Evolutionary conservation across 2,797 vertebrate genomes (phyloP), one percentile per base, ranked within the genome.

Genomic region (Halcyon leucocephala): DNA sequence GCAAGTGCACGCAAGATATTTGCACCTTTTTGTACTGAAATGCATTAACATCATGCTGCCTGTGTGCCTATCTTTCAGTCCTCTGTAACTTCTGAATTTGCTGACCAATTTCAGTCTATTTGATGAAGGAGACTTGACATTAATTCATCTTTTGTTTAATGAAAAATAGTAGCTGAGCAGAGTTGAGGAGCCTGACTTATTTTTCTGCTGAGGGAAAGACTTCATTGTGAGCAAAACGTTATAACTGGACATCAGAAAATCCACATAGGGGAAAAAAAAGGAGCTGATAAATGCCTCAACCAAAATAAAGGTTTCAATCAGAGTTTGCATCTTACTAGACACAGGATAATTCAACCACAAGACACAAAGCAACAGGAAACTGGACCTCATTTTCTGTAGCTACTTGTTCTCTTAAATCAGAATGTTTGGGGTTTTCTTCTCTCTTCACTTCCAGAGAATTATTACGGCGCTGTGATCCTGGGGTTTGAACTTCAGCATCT

Each of bases 341-440:
- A 74, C 8, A 48, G 54, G 62, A 74, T 81, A 88, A 67, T 83
- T 91, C 65, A 93, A 42, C 80, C 65, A 65, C 85, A 95, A 90
- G 49, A 81, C 52, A 71, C 13, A 78, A 91, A 83, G 65, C 82
- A 80, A 71, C 72, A 91, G 91, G 90, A 95, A 89, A 95, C 33
- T 57, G 37, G 49, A 65, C 52, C 90, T 88, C 2, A 57, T 88
- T 91, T 91, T 95, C 76, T 85, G 61, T 73, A 90, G 65, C 71
- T 87, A 67, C 82, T 93, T 93, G 31, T 90, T 94, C 90, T 82
- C 66, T 86, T 90, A 79, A 86, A 93, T 91, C 66, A 90, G 73
- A 90, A 52, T 80, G 42, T 77, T 92, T 94, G 78, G 89, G 48
- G 51, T 52, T 94, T 96, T 64, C 21, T 14, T 58, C 48, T 92